Percentiles rank a stretch among this genome's conserved stretches.
These are phyloP conservation scores for Anthopleura sola DNA, from an alignment of 64 coral and sea anemone species.

Conservation along the genomic window DNA sequence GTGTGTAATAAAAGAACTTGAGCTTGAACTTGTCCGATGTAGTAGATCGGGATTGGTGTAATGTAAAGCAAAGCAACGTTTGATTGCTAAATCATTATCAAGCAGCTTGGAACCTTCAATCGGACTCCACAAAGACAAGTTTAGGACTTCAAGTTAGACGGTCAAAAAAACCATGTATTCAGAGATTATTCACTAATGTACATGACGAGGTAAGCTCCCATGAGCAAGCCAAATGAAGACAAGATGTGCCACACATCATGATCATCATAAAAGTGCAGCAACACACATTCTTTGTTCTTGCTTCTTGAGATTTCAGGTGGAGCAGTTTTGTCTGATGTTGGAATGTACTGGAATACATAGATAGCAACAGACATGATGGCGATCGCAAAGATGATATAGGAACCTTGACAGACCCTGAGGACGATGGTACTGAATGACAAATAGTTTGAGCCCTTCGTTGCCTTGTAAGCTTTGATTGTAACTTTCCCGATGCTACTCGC, in stretches of 20 bases:
- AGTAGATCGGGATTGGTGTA: too few relatives aligned
- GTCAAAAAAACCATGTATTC: too few relatives aligned
- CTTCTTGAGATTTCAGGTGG: conserved; percentile 44
- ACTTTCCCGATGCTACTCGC: conserved; percentile 36
- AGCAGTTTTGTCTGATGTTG: conserved; percentile 52
- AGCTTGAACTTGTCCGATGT: too few relatives aligned
- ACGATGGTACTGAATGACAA: not conserved
- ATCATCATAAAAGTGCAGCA: conserved; percentile 53
- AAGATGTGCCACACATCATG: conserved; percentile 76
- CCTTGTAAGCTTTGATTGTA: conserved; percentile 16
- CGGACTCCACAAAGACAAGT: too few relatives aligned
- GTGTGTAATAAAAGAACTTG: too few relatives aligned
- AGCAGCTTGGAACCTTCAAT: too few relatives aligned
- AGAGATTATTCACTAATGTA: conserved; percentile 39
- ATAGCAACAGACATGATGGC: conserved; percentile 15
- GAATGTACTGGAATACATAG: conserved; percentile 34
- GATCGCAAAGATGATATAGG: conserved; percentile 29
- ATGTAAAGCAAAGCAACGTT: too few relatives aligned
- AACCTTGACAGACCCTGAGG: conserved; percentile 32
- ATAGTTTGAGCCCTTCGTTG: not conserved
- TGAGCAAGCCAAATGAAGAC: conserved; percentile 63
- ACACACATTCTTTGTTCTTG: conserved; percentile 52
- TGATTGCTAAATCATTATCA: too few relatives aligned
- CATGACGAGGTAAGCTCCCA: conserved; percentile 49
- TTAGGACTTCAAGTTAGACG: too few relatives aligned